Evolutionary conservation across 2,113 vertebrate genomes (phyloP).

Genomic region (Rhadina sibilatrix): DNA sequence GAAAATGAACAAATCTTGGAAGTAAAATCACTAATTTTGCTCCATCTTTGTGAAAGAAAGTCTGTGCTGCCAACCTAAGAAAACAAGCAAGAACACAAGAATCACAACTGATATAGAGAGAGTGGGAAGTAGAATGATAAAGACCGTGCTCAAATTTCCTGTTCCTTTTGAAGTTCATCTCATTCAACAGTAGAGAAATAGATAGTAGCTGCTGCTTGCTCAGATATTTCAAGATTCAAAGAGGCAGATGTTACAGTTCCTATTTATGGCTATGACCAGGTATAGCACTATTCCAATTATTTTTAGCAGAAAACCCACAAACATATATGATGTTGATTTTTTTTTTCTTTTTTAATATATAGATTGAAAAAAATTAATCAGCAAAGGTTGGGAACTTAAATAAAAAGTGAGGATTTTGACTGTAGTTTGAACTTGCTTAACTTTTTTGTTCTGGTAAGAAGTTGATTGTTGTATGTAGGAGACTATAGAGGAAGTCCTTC

Average conservation of each 20-base stretch:
- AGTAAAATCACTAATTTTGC: neutral
- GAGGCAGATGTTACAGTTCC: neutral
- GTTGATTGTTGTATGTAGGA: neutral
- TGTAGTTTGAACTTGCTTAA: neutral
- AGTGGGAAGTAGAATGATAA: neutral
- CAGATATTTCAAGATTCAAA: neutral
- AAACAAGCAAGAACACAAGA: neutral
- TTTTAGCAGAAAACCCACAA: neutral
- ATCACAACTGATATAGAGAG: neutral
- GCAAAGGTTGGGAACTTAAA: neutral
- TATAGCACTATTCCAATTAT: neutral
- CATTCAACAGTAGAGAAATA: neutral
- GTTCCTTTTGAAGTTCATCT: neutral
- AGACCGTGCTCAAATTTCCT: neutral
- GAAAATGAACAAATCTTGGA: neutral
- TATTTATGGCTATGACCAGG: neutral
- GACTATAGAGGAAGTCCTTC: neutral
- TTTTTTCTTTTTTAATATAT: neutral
- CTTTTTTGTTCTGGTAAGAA: neutral
- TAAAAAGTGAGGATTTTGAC: neutral
- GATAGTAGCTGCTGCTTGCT: neutral
- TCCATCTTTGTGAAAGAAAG: neutral
- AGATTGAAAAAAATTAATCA: neutral
- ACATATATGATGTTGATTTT: neutral
- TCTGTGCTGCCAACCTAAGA: neutral